Evolutionary conservation across 2,888 invertebrate genomes (phyloP).

Genomic region (Listrodromus nycthemerus): DNA sequence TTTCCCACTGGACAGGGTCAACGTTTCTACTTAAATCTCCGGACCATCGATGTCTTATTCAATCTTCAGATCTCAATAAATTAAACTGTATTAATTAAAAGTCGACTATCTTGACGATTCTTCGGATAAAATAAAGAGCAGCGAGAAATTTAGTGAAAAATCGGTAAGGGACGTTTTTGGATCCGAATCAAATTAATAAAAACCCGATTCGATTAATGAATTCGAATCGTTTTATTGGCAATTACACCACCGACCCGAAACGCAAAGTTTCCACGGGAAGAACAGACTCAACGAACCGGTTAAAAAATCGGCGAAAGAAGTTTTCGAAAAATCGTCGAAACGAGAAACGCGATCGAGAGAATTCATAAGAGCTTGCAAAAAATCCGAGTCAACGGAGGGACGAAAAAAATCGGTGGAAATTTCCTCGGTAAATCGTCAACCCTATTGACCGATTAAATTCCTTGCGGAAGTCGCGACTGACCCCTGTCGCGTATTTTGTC

Average conservation of each 20-base stretch:
- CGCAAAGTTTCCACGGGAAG: not conserved
- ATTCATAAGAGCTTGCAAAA: no score
- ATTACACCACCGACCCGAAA: not conserved
- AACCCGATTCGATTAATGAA: not conserved
- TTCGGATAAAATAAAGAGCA: no score
- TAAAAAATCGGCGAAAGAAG: not conserved
- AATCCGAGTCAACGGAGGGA: no score
- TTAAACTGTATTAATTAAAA: no score
- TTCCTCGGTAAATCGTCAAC: slow-evolving; percentile 44
- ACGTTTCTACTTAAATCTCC: not conserved
- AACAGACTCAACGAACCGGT: not conserved
- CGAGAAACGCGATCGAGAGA: no score
- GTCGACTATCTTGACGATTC: no score
- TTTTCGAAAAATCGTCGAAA: not conserved
- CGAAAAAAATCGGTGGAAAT: not conserved
- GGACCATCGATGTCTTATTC: not conserved
- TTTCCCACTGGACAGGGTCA: not conserved
- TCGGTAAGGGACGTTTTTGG: no score
- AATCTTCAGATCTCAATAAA: no score
- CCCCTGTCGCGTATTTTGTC: not conserved
- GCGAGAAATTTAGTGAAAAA: no score
- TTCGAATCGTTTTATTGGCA: not conserved
- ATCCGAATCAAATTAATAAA: no score
- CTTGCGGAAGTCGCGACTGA: slow-evolving; percentile 31
- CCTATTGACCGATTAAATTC: slow-evolving; percentile 65